A percentile compares a stretch with the other conserved stretches of the same genome.
Evolutionary conservation across 2,888 invertebrate species (phyloP).

Genomic region (Athrips mouffetella): DNA sequence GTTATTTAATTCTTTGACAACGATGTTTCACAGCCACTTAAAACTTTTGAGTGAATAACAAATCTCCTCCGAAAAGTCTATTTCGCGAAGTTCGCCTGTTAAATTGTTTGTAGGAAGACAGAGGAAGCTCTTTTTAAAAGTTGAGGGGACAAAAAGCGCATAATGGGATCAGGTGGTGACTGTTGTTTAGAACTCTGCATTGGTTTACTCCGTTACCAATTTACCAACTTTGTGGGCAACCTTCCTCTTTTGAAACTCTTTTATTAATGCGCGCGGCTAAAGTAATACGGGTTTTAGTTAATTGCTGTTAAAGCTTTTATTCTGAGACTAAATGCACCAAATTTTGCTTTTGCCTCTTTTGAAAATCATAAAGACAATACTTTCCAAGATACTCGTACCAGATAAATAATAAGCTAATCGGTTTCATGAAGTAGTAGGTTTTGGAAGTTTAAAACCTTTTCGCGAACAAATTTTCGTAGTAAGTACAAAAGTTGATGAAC

Average conservation of each 20-base stretch:
- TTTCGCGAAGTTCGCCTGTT: constrained; percentile 67
- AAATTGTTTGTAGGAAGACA: constrained; percentile 69
- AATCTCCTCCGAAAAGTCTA: constrained; percentile 72
- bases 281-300: no score
- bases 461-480: no score
- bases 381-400: no score
- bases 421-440: no score
- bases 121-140: constrained; percentile 61
- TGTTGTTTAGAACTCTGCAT: constrained; percentile 19
- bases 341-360: no score
- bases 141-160: constrained; percentile 57
- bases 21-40: constrained; percentile 75
- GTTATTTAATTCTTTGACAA: constrained; percentile 69
- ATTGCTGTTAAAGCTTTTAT: no score
- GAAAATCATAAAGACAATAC: no score
- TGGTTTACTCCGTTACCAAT: constrained; percentile 14
- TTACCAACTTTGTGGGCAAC: neutral
- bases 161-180: constrained; percentile 46
- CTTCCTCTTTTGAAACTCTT: constrained; percentile 1
- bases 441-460: no score
- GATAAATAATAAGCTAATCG: no score
- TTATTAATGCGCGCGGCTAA: neutral
- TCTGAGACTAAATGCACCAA: no score
- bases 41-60: constrained; percentile 76
- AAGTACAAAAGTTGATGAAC: no score